These are phyloP conservation scores for Triplophysa yarkandensis DNA, from an alignment of 2,797 vertebrate species.

Conservation along the genomic window DNA sequence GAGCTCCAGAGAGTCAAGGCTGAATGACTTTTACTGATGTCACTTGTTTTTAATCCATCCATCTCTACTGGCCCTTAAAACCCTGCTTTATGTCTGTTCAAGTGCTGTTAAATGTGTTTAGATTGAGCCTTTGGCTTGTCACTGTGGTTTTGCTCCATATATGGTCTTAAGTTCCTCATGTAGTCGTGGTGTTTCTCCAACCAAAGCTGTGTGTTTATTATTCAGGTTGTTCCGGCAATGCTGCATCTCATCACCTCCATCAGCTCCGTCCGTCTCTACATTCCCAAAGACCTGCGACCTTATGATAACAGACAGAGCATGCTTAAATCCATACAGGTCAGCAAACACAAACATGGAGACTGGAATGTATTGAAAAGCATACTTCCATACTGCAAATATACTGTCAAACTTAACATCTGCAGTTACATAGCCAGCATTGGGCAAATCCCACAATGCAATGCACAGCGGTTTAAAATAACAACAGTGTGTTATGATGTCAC, in stretches of 20 bases:
- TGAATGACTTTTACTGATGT: constrained; percentile 31
- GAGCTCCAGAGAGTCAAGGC: constrained; percentile 11
- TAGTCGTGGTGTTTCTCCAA: background rate
- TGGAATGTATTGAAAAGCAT: background rate
- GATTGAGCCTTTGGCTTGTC: constrained; percentile 14
- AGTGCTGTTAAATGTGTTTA: constrained; percentile 28
- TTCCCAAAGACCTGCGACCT: constrained; percentile 93
- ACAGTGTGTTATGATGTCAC: no score
- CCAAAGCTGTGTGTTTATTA: constrained; percentile 19
- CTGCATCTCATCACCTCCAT: constrained; percentile 90
- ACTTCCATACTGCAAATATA: background rate
- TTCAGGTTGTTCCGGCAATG: constrained; percentile 93
- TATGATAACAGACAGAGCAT: constrained; percentile 93
- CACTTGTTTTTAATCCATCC: constrained; percentile 9
- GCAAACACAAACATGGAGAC: background rate
- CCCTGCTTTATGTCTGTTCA: constrained; percentile 10
- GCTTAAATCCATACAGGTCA: constrained; percentile 93
- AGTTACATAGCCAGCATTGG: background rate
- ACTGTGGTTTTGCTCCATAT: constrained; percentile 11
- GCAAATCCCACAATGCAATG: background rate
- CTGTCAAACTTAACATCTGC: background rate
- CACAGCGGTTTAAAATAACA: no score
- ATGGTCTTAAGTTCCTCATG: constrained; percentile 18
- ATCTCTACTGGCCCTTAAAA: constrained; percentile 11
- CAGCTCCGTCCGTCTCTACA: constrained; percentile 94